phyloP scores from a whole-genome alignment of 2,888 invertebrate species.

The Drosophila paucipuncta region DNA sequence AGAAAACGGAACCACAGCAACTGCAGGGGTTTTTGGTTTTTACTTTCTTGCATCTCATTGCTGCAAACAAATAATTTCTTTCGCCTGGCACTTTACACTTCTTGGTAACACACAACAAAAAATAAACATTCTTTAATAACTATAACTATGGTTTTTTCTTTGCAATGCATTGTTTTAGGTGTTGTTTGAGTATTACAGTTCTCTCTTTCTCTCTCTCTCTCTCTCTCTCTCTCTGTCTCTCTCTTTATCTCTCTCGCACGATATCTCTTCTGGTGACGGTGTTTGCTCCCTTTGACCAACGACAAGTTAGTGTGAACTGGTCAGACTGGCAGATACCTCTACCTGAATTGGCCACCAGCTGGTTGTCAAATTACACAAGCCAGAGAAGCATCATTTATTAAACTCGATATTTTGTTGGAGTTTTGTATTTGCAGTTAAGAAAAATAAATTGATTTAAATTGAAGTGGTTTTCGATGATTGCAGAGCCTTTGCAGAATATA shows the following conservation, averaged over 20 bases:
- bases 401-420: background rate
- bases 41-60: background rate
- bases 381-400: background rate
- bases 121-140: background rate
- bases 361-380: background rate
- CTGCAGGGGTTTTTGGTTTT: background rate
- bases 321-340: background rate
- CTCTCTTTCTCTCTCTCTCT: background rate
- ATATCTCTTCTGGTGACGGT: background rate
- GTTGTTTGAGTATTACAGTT: background rate
- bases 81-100: background rate
- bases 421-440: background rate
- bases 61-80: background rate
- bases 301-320: background rate
- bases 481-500: background rate
- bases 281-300: background rate
- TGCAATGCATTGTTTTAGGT: background rate
- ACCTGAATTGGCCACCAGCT: background rate
- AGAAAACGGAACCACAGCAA: no score
- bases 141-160: background rate
- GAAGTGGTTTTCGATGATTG: background rate
- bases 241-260: no score
- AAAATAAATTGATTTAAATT: background rate
- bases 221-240: no score
- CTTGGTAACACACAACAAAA: background rate